phyloP scores from a whole-genome alignment of 2,113 vertebrate genomes.

The Campylomormyrus tamandua region DNA sequence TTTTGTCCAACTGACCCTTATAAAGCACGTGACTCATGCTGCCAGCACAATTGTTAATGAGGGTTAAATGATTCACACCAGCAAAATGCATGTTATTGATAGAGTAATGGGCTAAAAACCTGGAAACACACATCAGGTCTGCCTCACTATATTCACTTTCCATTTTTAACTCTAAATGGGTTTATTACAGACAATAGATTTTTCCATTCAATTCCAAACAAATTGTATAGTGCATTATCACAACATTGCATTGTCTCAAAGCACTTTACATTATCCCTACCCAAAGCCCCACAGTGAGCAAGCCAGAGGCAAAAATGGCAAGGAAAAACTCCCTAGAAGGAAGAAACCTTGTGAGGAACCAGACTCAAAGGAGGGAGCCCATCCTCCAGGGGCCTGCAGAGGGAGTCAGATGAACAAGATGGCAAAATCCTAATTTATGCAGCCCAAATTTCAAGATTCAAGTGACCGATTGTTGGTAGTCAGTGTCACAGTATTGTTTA shows the following conservation, averaged over 20 bases:
- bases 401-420: too few relatives aligned
- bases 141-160: background rate
- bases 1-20: background rate
- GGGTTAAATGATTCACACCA: background rate
- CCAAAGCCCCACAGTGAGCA: background rate
- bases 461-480: background rate
- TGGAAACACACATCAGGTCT: background rate
- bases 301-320: background rate
- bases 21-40: background rate
- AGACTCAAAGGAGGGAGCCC: too few relatives aligned
- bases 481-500: background rate
- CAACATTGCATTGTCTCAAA: background rate
- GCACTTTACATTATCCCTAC: background rate
- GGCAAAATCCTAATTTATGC: too few relatives aligned
- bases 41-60: background rate
- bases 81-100: background rate
- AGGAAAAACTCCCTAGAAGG: background rate
- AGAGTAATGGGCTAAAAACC: background rate
- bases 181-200: background rate
- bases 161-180: background rate
- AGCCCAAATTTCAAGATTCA: too few relatives aligned
- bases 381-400: too few relatives aligned
- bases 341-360: background rate
- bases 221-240: background rate
- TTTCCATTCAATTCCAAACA: background rate